Base-by-base conservation (phyloP, 37 sponge, comb jelly and placozoan genomes). In the Haliclona indistincta region DNA sequence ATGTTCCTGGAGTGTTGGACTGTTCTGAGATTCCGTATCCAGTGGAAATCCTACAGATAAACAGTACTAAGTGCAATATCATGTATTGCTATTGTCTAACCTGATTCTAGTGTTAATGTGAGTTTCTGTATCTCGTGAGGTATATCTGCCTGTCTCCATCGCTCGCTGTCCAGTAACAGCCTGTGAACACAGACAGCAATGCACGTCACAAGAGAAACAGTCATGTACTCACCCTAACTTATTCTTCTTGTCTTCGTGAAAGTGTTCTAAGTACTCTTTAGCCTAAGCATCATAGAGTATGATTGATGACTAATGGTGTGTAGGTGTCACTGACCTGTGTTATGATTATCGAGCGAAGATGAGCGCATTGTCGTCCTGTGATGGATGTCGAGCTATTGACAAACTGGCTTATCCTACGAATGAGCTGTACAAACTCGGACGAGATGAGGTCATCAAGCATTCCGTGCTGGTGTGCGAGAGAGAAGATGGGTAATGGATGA, bases 211-310 rank as follows among this genome's bases (percentile, higher is more conserved):
- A 36, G 19, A 40, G 23, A 29, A 28, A 25, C 29, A 6, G 3
- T 6, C 28, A 38, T 26, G 28, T 3, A 65, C 45, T n/a, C 64
- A 93, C 94, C 91, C 53, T 29, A 95, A 68, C 43, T 95, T 95
- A 28, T 25, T 38, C 70, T 54, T 77, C 8, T 77, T 64, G 32
- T 44, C 71, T 22, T 86, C 87, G 52, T 95, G 96, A 75, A 95
- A 95, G 37, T 93, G 75, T 52, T 95, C 93, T 45, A 95, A 67
- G 69, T 88, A 95, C 39, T 73, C 64, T 81, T 89, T 95, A 4
- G 90, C 85, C 92, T 91, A 39, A 52, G 20, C 22, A 37, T 13
- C 40, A 19, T 66, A 66, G 4, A 19, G 8, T 66, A 44, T 20
- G 47, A 44, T 23, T 19, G 36, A 64, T 38, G 60, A 26, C 65